Conservation (phyloP, 2,888 invertebrate species). For the Dicyrtoma fusca region DNA sequence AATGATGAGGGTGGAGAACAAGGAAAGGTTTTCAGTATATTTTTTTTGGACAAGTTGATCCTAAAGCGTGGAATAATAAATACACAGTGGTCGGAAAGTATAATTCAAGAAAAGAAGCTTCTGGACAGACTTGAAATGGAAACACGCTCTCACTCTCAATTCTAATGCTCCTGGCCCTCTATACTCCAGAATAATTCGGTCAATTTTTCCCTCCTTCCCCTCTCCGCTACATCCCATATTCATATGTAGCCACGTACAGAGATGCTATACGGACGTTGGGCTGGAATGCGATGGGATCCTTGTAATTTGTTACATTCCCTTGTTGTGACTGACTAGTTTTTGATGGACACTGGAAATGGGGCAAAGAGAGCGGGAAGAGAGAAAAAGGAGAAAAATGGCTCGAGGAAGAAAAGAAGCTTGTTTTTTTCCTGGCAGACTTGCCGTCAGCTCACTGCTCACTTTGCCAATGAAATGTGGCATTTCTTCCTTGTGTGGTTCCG, state of each 20-base stretch:
- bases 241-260: too few species aligned
- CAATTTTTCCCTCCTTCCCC: neutral
- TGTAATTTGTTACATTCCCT: conserved; percentile 47
- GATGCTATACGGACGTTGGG: too few species aligned
- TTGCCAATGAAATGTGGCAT: neutral
- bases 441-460: conserved; percentile 11
- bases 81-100: conserved; percentile 6
- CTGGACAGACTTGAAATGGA: neutral
- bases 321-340: conserved; percentile 47
- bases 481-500: neutral
- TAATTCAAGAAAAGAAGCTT: conserved; percentile 11
- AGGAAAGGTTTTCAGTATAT: neutral
- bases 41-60: conserved; percentile 32
- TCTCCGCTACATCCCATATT: neutral
- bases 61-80: conserved; percentile 28
- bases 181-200: too few species aligned
- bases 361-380: conserved; percentile 40
- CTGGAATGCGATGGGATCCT: neutral
- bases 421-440: conserved; percentile 13
- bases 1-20: conserved; percentile 1
- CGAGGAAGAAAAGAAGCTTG: conserved; percentile 21
- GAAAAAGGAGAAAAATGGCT: conserved; percentile 33
- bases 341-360: conserved; percentile 53
- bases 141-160: neutral
- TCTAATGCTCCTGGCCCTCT: neutral